These are phyloP conservation scores for Oceanodroma tethys DNA, from an alignment of 2,113 vertebrate species.

Conservation along the genomic window DNA sequence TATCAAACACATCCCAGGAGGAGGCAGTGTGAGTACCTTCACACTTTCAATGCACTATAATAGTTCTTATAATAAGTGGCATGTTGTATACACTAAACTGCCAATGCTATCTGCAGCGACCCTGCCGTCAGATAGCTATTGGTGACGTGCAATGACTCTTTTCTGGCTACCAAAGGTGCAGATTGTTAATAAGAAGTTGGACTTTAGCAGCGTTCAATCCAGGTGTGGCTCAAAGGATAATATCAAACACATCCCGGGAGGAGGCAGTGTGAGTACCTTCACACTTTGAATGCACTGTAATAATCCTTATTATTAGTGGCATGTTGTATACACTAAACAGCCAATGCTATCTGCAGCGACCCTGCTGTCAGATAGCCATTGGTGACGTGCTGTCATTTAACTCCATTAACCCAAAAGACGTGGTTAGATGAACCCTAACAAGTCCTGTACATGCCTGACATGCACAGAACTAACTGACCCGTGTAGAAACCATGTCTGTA, in stretches of 20 bases:
- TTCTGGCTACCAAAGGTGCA: slow-evolving; percentile 87
- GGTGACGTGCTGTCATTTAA: slow-evolving; percentile 58
- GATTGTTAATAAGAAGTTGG: slow-evolving; percentile 95
- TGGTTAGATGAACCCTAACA: slow-evolving; percentile 5
- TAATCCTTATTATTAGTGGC: slow-evolving; percentile 10
- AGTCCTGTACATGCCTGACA: slow-evolving; percentile 14
- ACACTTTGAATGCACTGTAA: slow-evolving; percentile 55
- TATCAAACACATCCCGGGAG: slow-evolving; percentile 89
- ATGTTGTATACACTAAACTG: slow-evolving; percentile 25
- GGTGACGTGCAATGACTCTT: slow-evolving; percentile 70
- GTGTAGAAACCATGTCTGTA: neutral
- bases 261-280: slow-evolving; percentile 92
- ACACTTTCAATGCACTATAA: slow-evolving; percentile 54
- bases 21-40: slow-evolving; percentile 92
- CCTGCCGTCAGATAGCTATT: slow-evolving; percentile 33
- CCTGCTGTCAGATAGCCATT: slow-evolving; percentile 14
- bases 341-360: slow-evolving; percentile 48
- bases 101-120: slow-evolving; percentile 48
- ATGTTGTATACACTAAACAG: slow-evolving; percentile 25
- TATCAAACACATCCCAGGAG: slow-evolving; percentile 89
- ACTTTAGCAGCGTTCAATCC: slow-evolving; percentile 91
- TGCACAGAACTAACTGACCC: slow-evolving; percentile 29
- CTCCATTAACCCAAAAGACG: slow-evolving; percentile 2
- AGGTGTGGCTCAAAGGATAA: slow-evolving; percentile 95
- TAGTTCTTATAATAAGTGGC: slow-evolving; percentile 9